phyloP scores from a whole-genome alignment of 2,888 invertebrate genomes.

The Timema podura region DNA sequence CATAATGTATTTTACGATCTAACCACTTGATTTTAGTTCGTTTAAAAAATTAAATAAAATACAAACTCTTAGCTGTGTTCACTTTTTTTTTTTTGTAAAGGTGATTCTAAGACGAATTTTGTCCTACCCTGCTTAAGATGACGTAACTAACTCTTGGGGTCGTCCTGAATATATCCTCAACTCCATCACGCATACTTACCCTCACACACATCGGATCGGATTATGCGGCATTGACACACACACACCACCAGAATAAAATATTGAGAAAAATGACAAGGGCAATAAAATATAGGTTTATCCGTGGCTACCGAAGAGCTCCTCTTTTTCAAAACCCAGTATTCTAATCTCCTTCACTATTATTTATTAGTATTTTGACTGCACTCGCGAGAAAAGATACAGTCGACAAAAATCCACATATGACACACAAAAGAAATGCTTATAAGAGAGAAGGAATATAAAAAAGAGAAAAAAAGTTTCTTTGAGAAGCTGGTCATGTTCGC shows the following conservation, averaged over 20 bases:
- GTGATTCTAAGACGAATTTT: no score
- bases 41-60: no score
- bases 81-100: no score
- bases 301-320: neutral
- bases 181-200: no score
- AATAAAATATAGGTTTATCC: constrained; percentile 14
- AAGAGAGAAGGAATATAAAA: constrained; percentile 12
- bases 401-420: constrained; percentile 17
- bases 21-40: no score
- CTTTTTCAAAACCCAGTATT: constrained; percentile 1
- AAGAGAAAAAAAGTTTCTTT: constrained; percentile 19
- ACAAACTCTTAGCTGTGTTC: no score
- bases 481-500: constrained; percentile 31
- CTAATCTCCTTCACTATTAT: constrained; percentile 23
- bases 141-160: no score
- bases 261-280: constrained; percentile 12
- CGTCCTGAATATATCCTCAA: no score
- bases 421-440: constrained; percentile 12
- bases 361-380: constrained; percentile 28
- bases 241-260: constrained; percentile 15
- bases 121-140: no score
- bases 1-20: no score
- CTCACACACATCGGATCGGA: neutral
- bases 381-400: constrained; percentile 9
- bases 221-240: constrained; percentile 11